Conservation (phyloP, 2,797 vertebrate genomes). For the Telmatherina bonti region DNA sequence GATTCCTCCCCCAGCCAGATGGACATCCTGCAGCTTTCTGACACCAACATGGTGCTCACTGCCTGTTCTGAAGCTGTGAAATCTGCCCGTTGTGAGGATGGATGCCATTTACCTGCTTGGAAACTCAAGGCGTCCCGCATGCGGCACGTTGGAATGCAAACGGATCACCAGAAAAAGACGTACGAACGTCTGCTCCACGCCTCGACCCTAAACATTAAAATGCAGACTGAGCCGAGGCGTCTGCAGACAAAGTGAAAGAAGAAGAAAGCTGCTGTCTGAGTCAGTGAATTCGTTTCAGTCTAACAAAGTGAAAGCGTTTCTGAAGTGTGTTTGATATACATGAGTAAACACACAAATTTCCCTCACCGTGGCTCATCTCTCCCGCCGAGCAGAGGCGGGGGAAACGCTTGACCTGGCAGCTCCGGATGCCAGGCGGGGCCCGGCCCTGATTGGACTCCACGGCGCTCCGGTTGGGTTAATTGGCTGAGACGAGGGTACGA, state of each 20-base stretch:
- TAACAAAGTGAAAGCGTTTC: conserved; percentile 46
- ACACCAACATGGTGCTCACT: too few relatives aligned
- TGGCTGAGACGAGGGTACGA: conserved; percentile 57
- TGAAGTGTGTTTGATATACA: conserved; percentile 65
- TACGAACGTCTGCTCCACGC: too few relatives aligned
- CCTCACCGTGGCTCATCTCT: conserved; percentile 39
- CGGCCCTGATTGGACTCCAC: conserved; percentile 67
- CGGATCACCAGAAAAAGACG: not conserved
- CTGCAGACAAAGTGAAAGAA: conserved; percentile 3
- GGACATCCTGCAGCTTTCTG: too few relatives aligned
- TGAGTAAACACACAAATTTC: conserved; percentile 71
- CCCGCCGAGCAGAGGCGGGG: conserved; percentile 46
- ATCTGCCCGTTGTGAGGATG: not conserved
- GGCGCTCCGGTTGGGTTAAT: conserved; percentile 68
- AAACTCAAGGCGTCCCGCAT: too few relatives aligned
- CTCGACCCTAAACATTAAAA: conserved; percentile 28
- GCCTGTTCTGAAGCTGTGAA: too few relatives aligned
- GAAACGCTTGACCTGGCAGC: conserved; percentile 64
- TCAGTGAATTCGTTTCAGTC: conserved; percentile 34
- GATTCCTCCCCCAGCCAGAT: too few relatives aligned
- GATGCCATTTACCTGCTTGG: not conserved
- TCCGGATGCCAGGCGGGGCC: conserved; percentile 53
- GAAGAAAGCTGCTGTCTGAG: conserved; percentile 13
- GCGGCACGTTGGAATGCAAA: too few relatives aligned
- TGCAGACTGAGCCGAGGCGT: conserved; percentile 43